Evolutionary conservation across 2,888 invertebrate species (phyloP).

Genomic region (Noctua janthina): DNA sequence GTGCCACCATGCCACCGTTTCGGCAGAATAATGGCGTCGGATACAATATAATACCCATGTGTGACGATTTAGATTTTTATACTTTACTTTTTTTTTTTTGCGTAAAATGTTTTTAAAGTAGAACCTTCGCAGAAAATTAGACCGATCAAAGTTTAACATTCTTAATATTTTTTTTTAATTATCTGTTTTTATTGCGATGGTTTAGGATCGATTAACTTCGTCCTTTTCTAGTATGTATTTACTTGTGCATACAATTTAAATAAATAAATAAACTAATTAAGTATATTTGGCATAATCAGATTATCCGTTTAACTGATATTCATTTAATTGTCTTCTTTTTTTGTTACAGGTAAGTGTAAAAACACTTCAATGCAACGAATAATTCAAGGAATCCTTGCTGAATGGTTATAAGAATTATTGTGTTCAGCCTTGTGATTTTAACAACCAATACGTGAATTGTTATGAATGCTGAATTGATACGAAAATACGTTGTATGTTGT

Average conservation of each 20-base stretch:
- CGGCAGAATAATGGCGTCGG: constrained; percentile 25
- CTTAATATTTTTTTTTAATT: not conserved
- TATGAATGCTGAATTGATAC: not conserved
- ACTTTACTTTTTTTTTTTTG: not conserved
- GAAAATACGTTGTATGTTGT: not conserved
- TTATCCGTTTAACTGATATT: not conserved
- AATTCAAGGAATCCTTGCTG: not conserved
- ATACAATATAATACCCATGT: constrained; percentile 30
- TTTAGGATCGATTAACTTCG: not conserved
- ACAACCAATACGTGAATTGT: not conserved
- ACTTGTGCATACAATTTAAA: not conserved
- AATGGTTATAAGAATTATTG: not conserved
- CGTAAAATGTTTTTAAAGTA: not conserved
- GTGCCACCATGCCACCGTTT: constrained; percentile 19
- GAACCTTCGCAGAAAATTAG: not conserved
- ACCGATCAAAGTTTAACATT: not conserved
- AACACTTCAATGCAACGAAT: not conserved
- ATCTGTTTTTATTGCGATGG: not conserved
- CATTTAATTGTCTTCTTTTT: not conserved
- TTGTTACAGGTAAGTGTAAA: constrained; percentile 63
- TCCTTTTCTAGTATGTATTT: not conserved
- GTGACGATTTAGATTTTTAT: constrained; percentile 25
- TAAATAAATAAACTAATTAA: not conserved
- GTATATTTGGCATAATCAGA: not conserved
- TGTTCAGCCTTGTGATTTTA: constrained; percentile 4